Evolutionary conservation across 2,888 invertebrate genomes (phyloP).

Genomic region (Perdita meconis): DNA sequence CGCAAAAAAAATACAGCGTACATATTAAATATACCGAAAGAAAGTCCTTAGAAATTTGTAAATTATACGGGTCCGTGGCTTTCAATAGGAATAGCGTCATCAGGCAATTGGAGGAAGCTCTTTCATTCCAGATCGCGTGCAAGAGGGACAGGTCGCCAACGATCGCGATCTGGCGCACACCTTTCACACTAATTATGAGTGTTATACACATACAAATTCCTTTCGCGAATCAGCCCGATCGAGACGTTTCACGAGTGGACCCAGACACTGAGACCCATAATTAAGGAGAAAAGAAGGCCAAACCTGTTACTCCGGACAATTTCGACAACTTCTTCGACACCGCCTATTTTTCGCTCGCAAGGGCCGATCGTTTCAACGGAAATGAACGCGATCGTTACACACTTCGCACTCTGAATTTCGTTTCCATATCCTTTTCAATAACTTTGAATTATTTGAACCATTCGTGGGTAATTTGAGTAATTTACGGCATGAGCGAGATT

Average conservation of each 20-base stretch:
- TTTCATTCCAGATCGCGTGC: constrained; percentile 67
- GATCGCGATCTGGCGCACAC: constrained; percentile 57
- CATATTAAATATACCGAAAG: no score
- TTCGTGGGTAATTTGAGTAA: no score
- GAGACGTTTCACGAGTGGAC: constrained; percentile 60
- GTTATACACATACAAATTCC: constrained; percentile 54
- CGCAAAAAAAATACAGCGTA: not conserved
- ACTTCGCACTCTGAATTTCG: no score
- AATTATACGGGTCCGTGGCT: no score
- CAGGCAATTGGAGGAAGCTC: not conserved
- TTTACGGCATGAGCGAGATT: no score
- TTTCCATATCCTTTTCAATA: no score
- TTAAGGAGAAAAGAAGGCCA: constrained; percentile 55
- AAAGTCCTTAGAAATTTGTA: no score
- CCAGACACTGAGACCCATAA: constrained; percentile 61
- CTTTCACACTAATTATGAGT: constrained; percentile 71
- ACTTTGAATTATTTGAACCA: no score
- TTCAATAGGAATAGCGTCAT: no score
- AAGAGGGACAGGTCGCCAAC: constrained; percentile 33
- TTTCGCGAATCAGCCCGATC: constrained; percentile 24
- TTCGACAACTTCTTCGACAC: constrained; percentile 39
- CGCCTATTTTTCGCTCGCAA: constrained; percentile 37
- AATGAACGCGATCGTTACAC: no score
- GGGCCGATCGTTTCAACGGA: no score
- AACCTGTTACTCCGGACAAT: constrained; percentile 16